phyloP scores from a whole-genome alignment of 2,888 invertebrate genomes.

The Eutolmus rufibarbis region DNA sequence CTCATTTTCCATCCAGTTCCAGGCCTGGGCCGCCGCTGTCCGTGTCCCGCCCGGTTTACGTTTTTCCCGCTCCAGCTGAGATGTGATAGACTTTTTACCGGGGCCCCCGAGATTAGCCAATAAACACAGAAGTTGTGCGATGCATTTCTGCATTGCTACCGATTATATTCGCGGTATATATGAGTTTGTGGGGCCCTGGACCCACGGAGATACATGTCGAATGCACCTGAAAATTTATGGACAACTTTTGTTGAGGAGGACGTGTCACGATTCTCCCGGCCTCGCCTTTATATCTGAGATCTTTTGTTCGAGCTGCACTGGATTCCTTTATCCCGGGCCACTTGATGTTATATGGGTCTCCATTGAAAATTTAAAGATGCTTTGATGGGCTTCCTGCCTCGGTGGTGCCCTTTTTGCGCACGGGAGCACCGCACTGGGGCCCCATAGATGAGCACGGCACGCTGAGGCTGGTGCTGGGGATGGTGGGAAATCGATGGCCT shows the following conservation, averaged over 20 bases:
- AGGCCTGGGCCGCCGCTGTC: background rate
- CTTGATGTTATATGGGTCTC: constrained; percentile 7
- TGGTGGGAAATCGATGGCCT: background rate
- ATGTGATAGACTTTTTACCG: constrained; percentile 27
- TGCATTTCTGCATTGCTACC: constrained; percentile 40
- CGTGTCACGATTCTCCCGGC: constrained; percentile 45
- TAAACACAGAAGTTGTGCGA: constrained; percentile 41
- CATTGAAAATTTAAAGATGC: constrained; percentile 28
- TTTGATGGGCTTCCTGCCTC: constrained; percentile 9
- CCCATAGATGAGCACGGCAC: background rate
- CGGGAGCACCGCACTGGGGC: background rate
- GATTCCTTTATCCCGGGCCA: constrained; percentile 23
- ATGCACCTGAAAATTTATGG: constrained; percentile 47
- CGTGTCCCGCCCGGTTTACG: background rate
- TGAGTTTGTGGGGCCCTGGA: background rate
- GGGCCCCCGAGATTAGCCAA: constrained; percentile 30
- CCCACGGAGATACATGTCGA: constrained; percentile 12
- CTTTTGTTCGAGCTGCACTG: constrained; percentile 33
- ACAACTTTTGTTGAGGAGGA: constrained; percentile 46
- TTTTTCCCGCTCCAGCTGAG: constrained; percentile 3
- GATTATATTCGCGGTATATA: constrained; percentile 36
- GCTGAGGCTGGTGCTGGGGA: background rate
- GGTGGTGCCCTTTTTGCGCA: background rate
- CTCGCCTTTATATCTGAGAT: constrained; percentile 39
- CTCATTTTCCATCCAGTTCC: constrained; percentile 6